Percentiles rank a stretch among this genome's conserved stretches.
phyloP scores from a whole-genome alignment of 2,797 vertebrate species.

The Melanogrammus aeglefinus region DNA sequence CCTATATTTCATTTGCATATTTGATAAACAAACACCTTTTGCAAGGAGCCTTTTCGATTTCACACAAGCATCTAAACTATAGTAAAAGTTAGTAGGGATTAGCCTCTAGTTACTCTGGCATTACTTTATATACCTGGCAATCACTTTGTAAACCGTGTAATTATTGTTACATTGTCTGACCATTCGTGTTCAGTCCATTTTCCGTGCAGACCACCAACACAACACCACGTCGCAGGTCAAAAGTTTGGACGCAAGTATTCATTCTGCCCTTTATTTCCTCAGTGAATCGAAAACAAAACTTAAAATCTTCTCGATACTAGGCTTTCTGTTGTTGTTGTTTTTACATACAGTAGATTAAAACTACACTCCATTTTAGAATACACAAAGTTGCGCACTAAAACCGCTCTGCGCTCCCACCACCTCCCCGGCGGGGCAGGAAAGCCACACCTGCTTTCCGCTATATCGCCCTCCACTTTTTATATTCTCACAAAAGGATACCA shows the following conservation, averaged over 20 bases:
- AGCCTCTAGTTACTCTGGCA: no score
- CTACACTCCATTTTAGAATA: not conserved
- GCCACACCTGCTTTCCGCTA: not conserved
- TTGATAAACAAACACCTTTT: not conserved
- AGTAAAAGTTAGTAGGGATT: not conserved
- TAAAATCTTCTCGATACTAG: no score
- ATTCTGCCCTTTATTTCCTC: not conserved
- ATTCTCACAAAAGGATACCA: not conserved
- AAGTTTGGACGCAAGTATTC: not conserved
- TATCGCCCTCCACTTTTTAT: no score
- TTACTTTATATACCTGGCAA: not conserved
- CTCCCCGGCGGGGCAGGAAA: not conserved
- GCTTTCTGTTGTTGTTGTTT: no score
- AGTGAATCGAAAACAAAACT: not conserved
- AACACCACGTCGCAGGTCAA: not conserved
- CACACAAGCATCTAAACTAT: not conserved
- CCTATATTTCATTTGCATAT: not conserved
- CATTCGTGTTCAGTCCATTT: not conserved
- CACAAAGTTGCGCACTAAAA: not conserved
- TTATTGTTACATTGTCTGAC: not conserved
- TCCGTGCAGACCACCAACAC: not conserved
- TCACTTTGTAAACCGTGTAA: not conserved
- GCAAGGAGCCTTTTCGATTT: no score
- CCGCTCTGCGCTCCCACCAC: not conserved
- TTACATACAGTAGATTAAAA: not conserved